These are phyloP conservation scores for Sus cebifrons DNA, from an alignment of 2,797 vertebrate species.

Conservation along the genomic window DNA sequence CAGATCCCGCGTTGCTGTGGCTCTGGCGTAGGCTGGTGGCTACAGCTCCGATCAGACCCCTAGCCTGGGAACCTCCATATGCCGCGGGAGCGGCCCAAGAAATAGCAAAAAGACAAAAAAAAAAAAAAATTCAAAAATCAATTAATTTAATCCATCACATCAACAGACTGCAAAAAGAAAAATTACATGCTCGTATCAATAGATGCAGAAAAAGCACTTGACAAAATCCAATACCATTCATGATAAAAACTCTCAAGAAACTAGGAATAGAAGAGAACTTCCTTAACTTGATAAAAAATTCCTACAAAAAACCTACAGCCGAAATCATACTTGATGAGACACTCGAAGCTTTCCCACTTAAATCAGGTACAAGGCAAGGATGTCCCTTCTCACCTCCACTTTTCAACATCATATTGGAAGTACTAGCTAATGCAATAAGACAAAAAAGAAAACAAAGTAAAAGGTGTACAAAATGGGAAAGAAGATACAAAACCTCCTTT, in stretches of 20 bases:
- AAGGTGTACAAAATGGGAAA: not conserved
- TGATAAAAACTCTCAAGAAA: slow-evolving; percentile 1
- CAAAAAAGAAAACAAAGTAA: not conserved
- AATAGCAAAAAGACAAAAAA: too few relatives aligned
- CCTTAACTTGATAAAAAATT: not conserved
- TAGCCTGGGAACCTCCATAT: too few relatives aligned
- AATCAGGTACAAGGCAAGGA: not conserved
- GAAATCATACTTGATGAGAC: not conserved
- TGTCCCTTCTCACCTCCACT: not conserved
- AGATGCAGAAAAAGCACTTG: not conserved
- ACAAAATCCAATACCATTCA: not conserved
- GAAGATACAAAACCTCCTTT: not conserved
- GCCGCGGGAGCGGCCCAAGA: too few relatives aligned
- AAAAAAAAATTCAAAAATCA: not conserved
- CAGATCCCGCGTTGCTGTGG: too few relatives aligned
- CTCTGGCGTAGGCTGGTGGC: too few relatives aligned
- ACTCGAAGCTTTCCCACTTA: not conserved
- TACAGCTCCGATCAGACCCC: too few relatives aligned
- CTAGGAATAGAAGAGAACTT: not conserved
- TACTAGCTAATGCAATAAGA: not conserved
- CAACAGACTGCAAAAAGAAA: not conserved
- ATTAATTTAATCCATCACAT: not conserved
- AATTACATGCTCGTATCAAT: not conserved
- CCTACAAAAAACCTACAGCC: not conserved
- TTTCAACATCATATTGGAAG: not conserved